Base-by-base conservation (phyloP, 2,797 vertebrate species). In the Pangasius sanitwongsei region DNA sequence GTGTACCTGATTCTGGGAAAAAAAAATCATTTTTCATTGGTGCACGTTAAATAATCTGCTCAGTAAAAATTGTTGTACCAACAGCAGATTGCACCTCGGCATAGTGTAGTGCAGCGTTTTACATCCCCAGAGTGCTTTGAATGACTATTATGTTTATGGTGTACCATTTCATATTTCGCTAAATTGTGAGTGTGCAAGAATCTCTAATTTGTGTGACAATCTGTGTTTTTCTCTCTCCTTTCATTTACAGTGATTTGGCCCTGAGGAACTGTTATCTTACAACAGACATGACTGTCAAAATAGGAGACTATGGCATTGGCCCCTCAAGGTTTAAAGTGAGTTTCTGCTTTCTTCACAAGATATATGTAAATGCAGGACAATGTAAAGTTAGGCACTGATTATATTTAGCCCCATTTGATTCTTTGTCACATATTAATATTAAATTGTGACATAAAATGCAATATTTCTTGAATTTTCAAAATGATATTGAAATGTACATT, bases 261-360 rank as follows among this genome's bases (percentile, higher is more conserved):
- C 95, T 99, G 92, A 95, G 98, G 93, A 99, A 99, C 94, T 99
- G 98, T 94, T 99, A 97, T 93, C 96, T 99, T 75, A 99, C 98
- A 18, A 96, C 97, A 0, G 98, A 99, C 93, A 95, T 99, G 90
- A 99, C 98, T 25, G 97, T 99, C 92, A 99, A 98, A 97, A 96
- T 99, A 88, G 98, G 98, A 88, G 98, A 99, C 93, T 99, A 99
- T 67, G 98, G 97, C 41, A 98, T 99, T 86, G 98, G 98, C 92
- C 96, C 97, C 92, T 97, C 96, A 89, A 95, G 97, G 93, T 98
- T 97, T 90, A 98, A 98, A 97, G 98, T 99, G 95, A 97, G 96
- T 69, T 88, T 53, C 74, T 87, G 3, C 4, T n/a, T 53, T 48
- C 86, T 90, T 8, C 53, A 9, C 70, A 34, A 88, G 44, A 81